phyloP scores from a whole-genome alignment of 2,113 vertebrate genomes.

The Bucco capensis region DNA sequence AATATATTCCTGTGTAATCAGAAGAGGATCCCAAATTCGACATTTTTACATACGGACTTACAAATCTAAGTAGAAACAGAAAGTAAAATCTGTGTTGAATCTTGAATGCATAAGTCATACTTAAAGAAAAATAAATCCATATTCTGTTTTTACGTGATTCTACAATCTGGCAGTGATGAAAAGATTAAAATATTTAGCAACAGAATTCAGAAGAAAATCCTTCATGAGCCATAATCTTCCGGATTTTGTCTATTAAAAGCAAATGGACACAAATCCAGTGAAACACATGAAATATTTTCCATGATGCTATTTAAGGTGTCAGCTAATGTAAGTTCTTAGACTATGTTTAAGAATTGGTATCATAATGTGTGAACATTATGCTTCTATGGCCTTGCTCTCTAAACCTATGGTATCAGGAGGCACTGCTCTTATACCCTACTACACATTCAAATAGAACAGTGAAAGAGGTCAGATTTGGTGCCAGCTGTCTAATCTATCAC shows the following conservation, averaged over 20 bases:
- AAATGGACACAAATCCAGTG: slow-evolving; percentile 2
- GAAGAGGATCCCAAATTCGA: not conserved
- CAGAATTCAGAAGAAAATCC: slow-evolving; percentile 23
- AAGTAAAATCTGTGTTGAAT: not conserved
- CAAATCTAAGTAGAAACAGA: not conserved
- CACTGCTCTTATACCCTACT: not conserved
- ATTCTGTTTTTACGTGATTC: not conserved
- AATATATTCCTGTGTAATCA: not conserved
- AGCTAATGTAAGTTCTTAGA: not conserved
- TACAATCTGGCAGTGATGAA: slow-evolving; percentile 10
- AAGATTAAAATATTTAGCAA: slow-evolving; percentile 39
- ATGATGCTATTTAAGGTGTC: not conserved
- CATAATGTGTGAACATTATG: not conserved
- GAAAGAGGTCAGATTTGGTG: slow-evolving; percentile 4
- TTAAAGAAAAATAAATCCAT: not conserved
- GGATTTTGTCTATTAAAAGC: slow-evolving; percentile 32
- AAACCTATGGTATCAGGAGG: not conserved
- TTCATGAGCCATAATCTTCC: slow-evolving; percentile 15
- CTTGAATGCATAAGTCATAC: not conserved
- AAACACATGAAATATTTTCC: not conserved
- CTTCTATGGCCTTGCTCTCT: not conserved
- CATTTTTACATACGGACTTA: not conserved
- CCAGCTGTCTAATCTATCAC: slow-evolving; percentile 14
- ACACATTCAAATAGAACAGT: not conserved
- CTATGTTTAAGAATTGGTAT: not conserved